Conservation (phyloP, 2,113 vertebrate species). For the Cygnus atratus region DNA sequence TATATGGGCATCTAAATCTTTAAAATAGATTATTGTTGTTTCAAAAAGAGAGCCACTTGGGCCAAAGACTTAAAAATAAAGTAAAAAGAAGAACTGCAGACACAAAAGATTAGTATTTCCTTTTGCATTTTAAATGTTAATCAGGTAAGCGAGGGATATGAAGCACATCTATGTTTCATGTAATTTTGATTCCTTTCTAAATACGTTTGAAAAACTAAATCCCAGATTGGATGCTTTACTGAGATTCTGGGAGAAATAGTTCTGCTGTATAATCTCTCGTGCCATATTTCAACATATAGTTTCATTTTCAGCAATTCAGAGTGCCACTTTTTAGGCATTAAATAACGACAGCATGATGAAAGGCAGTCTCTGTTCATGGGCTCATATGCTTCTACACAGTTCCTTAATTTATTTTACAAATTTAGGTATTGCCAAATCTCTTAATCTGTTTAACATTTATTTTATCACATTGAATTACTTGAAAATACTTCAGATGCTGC, state of each 20-base stretch:
- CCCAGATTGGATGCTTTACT: background rate
- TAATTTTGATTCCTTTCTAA: background rate
- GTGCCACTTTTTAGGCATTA: background rate
- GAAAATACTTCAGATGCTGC: background rate
- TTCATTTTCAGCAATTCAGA: background rate
- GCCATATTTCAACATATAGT: background rate
- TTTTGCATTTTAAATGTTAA: background rate
- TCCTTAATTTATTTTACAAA: background rate
- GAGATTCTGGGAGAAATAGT: background rate
- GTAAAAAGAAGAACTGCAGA: background rate
- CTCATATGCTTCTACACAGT: background rate
- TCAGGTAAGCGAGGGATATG: background rate
- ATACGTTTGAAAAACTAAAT: background rate
- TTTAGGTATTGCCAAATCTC: background rate
- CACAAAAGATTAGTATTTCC: background rate
- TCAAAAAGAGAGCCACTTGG: background rate
- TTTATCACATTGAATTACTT: background rate
- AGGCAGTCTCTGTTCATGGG: background rate
- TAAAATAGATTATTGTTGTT: background rate
- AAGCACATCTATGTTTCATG: background rate
- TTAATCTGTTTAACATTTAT: background rate
- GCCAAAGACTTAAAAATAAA: background rate
- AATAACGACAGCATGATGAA: background rate
- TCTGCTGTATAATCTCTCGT: background rate
- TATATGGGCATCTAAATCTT: background rate